Conservation (phyloP, 2,888 invertebrate genomes). For the Pharmacophagus antenor region DNA sequence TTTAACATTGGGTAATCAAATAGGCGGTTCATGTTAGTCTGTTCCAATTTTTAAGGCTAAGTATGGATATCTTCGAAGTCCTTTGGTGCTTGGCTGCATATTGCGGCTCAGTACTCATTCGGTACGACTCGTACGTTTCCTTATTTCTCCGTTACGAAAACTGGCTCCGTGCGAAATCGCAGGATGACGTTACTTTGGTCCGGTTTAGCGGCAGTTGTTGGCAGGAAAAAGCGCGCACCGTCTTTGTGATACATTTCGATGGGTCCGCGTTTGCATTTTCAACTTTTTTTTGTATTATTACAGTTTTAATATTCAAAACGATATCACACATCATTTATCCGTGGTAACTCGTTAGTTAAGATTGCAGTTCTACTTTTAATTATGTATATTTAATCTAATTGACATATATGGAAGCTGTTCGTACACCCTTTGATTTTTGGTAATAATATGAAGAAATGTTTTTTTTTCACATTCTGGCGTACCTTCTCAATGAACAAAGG, state of each 20-base stretch:
- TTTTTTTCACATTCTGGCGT: no score
- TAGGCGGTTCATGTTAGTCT: not conserved
- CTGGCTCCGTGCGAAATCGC: conserved; percentile 8
- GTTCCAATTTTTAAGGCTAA: conserved; percentile 7
- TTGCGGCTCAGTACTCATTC: not conserved
- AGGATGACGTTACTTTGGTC: not conserved
- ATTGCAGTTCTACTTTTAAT: not conserved
- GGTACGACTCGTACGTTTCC: conserved; percentile 2
- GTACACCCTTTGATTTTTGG: not conserved
- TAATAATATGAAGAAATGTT: not conserved
- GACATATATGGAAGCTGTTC: no score
- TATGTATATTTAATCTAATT: not conserved
- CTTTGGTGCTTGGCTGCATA: not conserved
- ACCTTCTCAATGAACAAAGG: no score
- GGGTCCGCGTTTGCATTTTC: no score
- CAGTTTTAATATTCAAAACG: no score
- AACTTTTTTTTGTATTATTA: not conserved
- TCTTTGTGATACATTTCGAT: not conserved
- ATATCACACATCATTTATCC: no score
- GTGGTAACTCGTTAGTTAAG: not conserved
- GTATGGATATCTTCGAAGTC: conserved; percentile 17
- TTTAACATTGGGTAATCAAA: not conserved
- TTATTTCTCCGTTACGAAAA: conserved; percentile 1
- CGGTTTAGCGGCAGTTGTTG: conserved; percentile 3
- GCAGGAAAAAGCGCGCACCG: conserved; percentile 8